A percentile compares a stretch with the other conserved stretches of the same genome.
phyloP scores from a whole-genome alignment of 1,140 invertebrate species.

The Heterodera schachtii region DNA sequence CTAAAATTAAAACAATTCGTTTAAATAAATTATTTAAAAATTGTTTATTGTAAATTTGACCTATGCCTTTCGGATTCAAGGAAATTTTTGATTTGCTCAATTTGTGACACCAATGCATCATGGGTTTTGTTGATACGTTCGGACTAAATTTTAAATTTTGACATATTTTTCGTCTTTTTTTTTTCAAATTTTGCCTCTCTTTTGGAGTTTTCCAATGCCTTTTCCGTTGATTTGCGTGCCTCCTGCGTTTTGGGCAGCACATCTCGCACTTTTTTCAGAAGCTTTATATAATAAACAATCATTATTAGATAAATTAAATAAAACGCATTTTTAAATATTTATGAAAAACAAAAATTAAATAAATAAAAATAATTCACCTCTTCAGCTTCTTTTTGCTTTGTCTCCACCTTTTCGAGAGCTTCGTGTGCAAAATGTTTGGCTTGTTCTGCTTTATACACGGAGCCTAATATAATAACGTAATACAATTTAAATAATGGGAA shows the following conservation, averaged over 20 bases:
- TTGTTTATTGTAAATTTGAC: background rate
- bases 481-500: too few species aligned
- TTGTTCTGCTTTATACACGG: conserved; percentile 62
- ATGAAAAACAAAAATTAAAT: too few species aligned
- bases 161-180: conserved; percentile 9
- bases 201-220: conserved; percentile 32
- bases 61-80: conserved; percentile 48
- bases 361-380: too few species aligned
- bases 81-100: conserved; percentile 58
- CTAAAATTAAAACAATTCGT: conserved; percentile 1
- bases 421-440: conserved; percentile 61
- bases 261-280: conserved; percentile 46
- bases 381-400: conserved; percentile 61
- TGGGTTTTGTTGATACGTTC: conserved; percentile 52
- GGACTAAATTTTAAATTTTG: conserved; percentile 16
- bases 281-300: background rate
- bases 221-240: conserved; percentile 27
- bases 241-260: conserved; percentile 41
- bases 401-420: conserved; percentile 54
- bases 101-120: conserved; percentile 40
- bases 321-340: too few species aligned
- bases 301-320: too few species aligned
- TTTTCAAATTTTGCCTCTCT: conserved; percentile 10
- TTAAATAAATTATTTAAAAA: background rate
- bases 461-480: conserved; percentile 41